Evolutionary conservation across 2,888 invertebrate species (phyloP), one percentile per base, ranked within the genome.

Genomic region (Cryptus viduatorius): DNA sequence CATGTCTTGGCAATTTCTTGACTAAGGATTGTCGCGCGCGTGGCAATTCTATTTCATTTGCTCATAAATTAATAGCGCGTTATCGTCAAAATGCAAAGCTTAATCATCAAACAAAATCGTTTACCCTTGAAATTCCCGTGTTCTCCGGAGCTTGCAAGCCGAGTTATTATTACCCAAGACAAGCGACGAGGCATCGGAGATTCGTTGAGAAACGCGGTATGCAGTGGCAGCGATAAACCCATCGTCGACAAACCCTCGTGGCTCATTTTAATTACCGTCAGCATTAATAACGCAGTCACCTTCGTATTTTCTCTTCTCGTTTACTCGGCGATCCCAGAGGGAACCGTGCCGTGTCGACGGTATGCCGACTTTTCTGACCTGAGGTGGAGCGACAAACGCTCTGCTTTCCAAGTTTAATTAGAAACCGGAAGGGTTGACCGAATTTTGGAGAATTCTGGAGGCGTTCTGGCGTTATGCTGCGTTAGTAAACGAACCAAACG

Each of bases 211-310:
- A 78, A 19, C 65, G 24, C 67, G 73, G 56, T 19, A 65, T 46
- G 56, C 48, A 65, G 59, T 75, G 67, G 44, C 44, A 83, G 75
- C 83, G 71, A 83, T 77, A 83, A 65, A 68, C 71, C 65, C 80
- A 68, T 46, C 69, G 76, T 85, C 78, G 71, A 86, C 85, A 79
- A 86, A 86, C 81, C 79, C 79, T 83, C 81, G 75, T 75, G 83
- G 79, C 79, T 86, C 83, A 81, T 81, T 86, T 86, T 81, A 83
- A 86, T 79, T 83, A 85, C 80, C 73, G 72, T 69, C 67, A n/a
- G 78, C 78, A 79, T 83, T 83, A 79, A 83, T 83, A 83, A 83
- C 79, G 67, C 42, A 72, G 72, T 59, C 77, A 48, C 59, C 72
- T 56, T 65, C 65, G 56, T 72, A 71, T 29, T 64, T 69, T 59